Base-by-base conservation (phyloP, 2,113 vertebrate genomes). In the Coturnix japonica region DNA sequence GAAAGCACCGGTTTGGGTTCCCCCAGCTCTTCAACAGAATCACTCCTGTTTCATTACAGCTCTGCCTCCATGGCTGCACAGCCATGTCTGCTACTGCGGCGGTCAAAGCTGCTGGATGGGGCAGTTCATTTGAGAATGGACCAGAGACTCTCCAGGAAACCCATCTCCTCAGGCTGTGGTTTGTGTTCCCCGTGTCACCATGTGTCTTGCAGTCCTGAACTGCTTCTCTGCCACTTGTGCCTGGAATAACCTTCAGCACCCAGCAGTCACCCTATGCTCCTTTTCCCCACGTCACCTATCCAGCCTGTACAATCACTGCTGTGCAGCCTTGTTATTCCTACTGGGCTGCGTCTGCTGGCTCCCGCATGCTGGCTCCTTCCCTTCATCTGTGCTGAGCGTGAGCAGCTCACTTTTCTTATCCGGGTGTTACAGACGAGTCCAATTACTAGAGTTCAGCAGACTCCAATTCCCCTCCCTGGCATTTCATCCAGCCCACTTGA, bases 361-460 rank as follows among this genome's bases (percentile, higher is more conserved):
- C 39, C 43, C 0, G 17, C 33, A 19, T 75, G 63, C 75, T 88
- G 89, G 63, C 75, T 94, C 89, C 74, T 63, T 91, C 77, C 54
- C 46, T 70, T 51, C 0, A 33, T 47, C 71, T 80, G 67, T 2
- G 3, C 60, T 9, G 44, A 87, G 81, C 0, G 0, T 4, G 56
- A 94, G 61, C 85, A 64, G 80, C 73, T 86, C 60, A 0, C 91
- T 94, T 61, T 57, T 54, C 91, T 87, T 59, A 51, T 61, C 64
- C 54, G 0, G 28, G 63, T 63, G 37, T 8, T 85, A 78, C 81
- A 94, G 81, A 90, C 7, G 39, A 81, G 71, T 95, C 86, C 91
- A 85, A 74, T 85, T 91, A 92, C 94, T 51, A 4, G 71, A 96
- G 89, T 89, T 96, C 92, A 95, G 92, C 93, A 95, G 90, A 94